Base-by-base conservation (phyloP, 1,140 invertebrate species). In the Drosophila oshimai region DNA sequence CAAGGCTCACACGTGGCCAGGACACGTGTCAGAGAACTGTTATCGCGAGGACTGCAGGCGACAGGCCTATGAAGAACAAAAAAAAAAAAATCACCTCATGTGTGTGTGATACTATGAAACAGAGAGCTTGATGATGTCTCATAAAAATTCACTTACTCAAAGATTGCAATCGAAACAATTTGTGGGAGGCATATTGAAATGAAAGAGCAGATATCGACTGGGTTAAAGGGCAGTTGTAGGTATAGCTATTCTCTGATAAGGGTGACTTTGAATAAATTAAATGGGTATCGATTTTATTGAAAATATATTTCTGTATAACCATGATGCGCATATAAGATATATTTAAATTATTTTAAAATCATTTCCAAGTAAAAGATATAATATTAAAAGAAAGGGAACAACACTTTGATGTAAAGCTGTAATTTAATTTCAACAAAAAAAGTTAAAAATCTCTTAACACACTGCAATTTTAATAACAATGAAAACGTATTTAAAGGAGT, bases 81-180 rank as follows among this genome's bases (percentile, higher is more conserved):
- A 3, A 13, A 20, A 46, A 28, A 46, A 3, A 15, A 9, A 17
- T 22, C n/a, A 31, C 13, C 22, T 20, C 12, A 54, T 75, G 71
- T 74, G 67, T 68, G 61, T 50, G n/a, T n/a, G n/a, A n/a, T n/a
- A n/a, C n/a, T 41, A 33, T 34, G n/a, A 49, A 49, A 31, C 53
- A 31, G 37, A 29, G 57, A 28, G 34, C 60, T 61, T 46, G 61
- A 60, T 70, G 75, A 71, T 62, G 68, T 72, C 65, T 74, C 79
- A 86, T 80, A 84, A 84, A 76, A 75, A 75, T 81, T 81, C 77
- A 81, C 77, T 78, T 54, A 51, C 60, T 81, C 55, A 28, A 60
- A 60, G 41, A 69, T 73, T 62, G 69, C 55, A 45, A 73, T 74
- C 24, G 41, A 26, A 73, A 28, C 42, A 24, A 44, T 31, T 51